Evolutionary conservation across 2,888 invertebrate species (phyloP).

Genomic region (Furcula furcula): DNA sequence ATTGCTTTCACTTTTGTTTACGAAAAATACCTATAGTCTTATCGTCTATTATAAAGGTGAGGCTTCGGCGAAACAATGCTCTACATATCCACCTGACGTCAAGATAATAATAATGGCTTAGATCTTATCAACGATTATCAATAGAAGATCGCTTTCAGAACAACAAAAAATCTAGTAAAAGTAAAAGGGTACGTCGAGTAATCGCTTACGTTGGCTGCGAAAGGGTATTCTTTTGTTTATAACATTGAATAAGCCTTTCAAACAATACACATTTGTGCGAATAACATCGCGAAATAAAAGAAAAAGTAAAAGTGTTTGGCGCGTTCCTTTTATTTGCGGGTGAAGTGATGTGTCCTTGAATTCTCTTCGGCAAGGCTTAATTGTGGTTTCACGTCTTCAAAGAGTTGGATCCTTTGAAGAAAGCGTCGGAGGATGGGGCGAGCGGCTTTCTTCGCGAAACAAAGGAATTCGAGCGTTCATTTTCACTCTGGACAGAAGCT

Average conservation of each 20-base stretch:
- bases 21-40: too few species aligned
- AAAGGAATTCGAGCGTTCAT: slow-evolving; percentile 59
- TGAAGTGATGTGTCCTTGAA: slow-evolving; percentile 71
- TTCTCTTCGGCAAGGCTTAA: slow-evolving; percentile 73
- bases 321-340: slow-evolving; percentile 62
- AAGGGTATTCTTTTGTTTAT: slow-evolving; percentile 50
- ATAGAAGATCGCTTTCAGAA: slow-evolving; percentile 11
- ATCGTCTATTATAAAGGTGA: too few species aligned
- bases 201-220: slow-evolving; percentile 28
- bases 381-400: slow-evolving; percentile 76
- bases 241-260: slow-evolving; percentile 44
- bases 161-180: slow-evolving; percentile 14
- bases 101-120: too few species aligned
- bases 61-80: background rate
- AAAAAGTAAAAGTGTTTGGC: slow-evolving; percentile 66
- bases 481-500: slow-evolving; percentile 46
- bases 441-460: slow-evolving; percentile 47
- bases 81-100: too few species aligned
- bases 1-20: too few species aligned
- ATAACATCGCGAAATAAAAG: slow-evolving; percentile 56
- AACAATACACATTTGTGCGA: slow-evolving; percentile 54
- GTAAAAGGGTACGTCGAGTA: slow-evolving; percentile 29
- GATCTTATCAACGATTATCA: slow-evolving; percentile 2
- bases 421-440: slow-evolving; percentile 36
- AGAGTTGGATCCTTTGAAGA: slow-evolving; percentile 72